phyloP scores from a whole-genome alignment of 1,140 invertebrate genomes.

The Aporrectodea caliginosa region DNA sequence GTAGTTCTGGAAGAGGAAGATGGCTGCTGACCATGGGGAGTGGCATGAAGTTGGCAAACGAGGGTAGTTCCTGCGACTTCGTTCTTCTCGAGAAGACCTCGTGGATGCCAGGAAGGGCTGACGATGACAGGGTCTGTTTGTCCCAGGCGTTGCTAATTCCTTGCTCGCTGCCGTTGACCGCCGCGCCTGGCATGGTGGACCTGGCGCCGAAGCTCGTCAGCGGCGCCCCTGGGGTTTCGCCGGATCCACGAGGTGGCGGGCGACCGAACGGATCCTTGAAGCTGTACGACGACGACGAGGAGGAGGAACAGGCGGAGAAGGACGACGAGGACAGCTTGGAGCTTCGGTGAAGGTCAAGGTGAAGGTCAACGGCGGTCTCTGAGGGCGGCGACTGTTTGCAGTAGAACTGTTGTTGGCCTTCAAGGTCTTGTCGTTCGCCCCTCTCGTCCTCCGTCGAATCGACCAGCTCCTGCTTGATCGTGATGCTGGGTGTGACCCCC shows the following conservation, averaged over 20 bases:
- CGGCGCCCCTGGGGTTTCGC: not conserved
- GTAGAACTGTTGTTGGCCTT: not conserved
- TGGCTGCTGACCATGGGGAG: too few relatives aligned
- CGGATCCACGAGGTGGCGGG: too few relatives aligned
- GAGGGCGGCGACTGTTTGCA: not conserved
- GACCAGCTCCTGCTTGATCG: slow-evolving; percentile 5
- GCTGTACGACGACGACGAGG: too few relatives aligned
- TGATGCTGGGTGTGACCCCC: not conserved
- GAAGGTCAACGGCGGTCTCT: not conserved
- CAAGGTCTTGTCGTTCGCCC: not conserved
- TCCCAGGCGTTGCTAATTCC: too few relatives aligned
- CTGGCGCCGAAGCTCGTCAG: not conserved
- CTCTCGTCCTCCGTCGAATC: not conserved
- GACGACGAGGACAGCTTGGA: not conserved
- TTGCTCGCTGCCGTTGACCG: too few relatives aligned
- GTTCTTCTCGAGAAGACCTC: slow-evolving; percentile 23
- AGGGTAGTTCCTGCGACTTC: not conserved
- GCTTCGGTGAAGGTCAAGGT: not conserved
- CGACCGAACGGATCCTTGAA: too few relatives aligned
- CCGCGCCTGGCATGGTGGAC: too few relatives aligned
- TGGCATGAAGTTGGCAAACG: too few relatives aligned
- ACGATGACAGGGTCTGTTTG: too few relatives aligned
- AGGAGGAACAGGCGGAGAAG: not conserved
- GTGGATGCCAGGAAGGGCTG: slow-evolving; percentile 25
- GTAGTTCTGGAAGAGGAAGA: too few relatives aligned